phyloP scores from a whole-genome alignment of 2,797 vertebrate species.

The Coregonus suidteri region DNA sequence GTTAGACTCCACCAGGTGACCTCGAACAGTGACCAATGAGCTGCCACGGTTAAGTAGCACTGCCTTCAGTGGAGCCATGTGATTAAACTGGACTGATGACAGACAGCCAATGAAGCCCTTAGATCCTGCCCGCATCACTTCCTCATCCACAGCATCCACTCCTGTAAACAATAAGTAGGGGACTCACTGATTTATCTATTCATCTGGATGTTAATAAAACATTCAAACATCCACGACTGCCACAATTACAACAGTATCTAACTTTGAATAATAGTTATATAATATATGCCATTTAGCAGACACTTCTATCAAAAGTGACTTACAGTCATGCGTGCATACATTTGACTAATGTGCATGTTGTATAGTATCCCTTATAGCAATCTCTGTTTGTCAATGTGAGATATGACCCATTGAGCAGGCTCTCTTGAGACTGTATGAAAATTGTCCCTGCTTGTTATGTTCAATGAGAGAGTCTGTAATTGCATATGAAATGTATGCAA shows the following conservation, averaged over 20 bases:
- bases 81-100: constrained; percentile 93
- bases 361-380: neutral
- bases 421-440: constrained; percentile 7
- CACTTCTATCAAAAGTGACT: no score
- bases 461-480: neutral
- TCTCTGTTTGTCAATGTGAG: neutral
- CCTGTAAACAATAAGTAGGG: constrained; percentile 64
- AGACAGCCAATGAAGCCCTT: constrained; percentile 92
- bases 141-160: constrained; percentile 74
- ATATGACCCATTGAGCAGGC: neutral
- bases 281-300: no score
- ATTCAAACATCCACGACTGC: neutral
- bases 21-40: constrained; percentile 82
- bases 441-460: neutral
- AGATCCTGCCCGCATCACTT: constrained; percentile 80
- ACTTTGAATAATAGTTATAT: neutral
- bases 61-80: constrained; percentile 88
- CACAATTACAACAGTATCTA: neutral
- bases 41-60: constrained; percentile 84
- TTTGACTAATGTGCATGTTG: neutral
- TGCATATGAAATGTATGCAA: constrained; percentile 21
- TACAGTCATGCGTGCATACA: no score
- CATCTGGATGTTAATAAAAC: neutral
- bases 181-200: constrained; percentile 1
- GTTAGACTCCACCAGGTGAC: constrained; percentile 82